A percentile compares a stretch with the other conserved stretches of the same genome.
Conservation (phyloP, 2,113 vertebrate genomes). For the Himantopus leucocephalus region DNA sequence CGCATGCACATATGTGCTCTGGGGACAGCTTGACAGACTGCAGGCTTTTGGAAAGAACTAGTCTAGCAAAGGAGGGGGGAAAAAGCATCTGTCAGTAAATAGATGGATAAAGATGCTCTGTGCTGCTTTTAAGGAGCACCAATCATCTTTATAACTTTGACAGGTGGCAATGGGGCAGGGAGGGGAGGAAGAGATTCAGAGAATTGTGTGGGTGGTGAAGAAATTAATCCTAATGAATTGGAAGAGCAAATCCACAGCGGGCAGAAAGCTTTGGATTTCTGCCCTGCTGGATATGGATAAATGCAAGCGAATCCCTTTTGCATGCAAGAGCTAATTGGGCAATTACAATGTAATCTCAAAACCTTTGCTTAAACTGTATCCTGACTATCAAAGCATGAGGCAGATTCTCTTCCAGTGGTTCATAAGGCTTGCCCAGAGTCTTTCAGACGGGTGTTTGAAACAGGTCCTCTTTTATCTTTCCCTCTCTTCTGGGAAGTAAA, state of each 20-base stretch:
- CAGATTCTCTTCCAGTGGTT: not conserved
- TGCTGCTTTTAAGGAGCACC: slow-evolving; percentile 41
- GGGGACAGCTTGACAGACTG: slow-evolving; percentile 15
- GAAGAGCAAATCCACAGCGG: slow-evolving; percentile 42
- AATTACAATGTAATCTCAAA: slow-evolving; percentile 26
- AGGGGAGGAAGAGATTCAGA: slow-evolving; percentile 14
- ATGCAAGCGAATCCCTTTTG: slow-evolving; percentile 41
- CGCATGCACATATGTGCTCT: not conserved
- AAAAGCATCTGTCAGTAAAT: slow-evolving; percentile 40
- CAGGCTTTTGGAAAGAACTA: slow-evolving; percentile 12
- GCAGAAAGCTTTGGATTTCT: slow-evolving; percentile 54
- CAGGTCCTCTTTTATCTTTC: not conserved
- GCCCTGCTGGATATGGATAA: slow-evolving; percentile 36
- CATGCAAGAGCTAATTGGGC: slow-evolving; percentile 36
- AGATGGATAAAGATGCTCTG: slow-evolving; percentile 7
- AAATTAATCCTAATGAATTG: slow-evolving; percentile 67
- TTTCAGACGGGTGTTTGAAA: not conserved
- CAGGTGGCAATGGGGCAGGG: slow-evolving; percentile 40
- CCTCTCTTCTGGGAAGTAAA: not conserved
- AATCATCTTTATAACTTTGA: slow-evolving; percentile 34
- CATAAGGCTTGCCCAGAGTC: not conserved
- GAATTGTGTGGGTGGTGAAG: slow-evolving; percentile 44
- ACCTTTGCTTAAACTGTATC: not conserved
- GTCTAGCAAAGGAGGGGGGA: not conserved
- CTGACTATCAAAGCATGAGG: not conserved